These are phyloP conservation scores for Melanotaenia maccullochi DNA, from an alignment of 2,797 vertebrate species.

Conservation along the genomic window DNA sequence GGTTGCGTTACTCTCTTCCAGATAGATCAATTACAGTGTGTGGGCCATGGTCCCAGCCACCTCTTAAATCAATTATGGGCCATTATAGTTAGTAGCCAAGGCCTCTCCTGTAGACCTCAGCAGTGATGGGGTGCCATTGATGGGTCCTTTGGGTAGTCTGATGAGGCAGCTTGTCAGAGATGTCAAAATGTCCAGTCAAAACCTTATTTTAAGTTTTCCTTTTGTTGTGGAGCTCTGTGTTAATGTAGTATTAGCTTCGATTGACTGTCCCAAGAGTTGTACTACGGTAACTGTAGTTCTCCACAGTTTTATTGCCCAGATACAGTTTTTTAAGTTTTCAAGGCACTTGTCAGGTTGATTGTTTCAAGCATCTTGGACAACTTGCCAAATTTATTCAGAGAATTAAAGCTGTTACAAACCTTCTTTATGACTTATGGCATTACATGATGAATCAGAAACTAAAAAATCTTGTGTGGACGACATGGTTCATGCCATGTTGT, in stretches of 20 bases:
- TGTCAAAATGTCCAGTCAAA: slow-evolving; percentile 23
- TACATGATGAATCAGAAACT: background rate
- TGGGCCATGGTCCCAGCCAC: slow-evolving; percentile 60
- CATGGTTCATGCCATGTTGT: background rate
- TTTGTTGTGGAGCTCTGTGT: background rate
- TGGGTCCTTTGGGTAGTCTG: slow-evolving; percentile 27
- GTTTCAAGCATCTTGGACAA: background rate
- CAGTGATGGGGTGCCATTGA: slow-evolving; percentile 41
- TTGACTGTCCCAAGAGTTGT: background rate
- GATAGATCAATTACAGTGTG: slow-evolving; percentile 77
- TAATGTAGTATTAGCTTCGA: background rate
- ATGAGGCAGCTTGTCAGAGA: slow-evolving; percentile 18
- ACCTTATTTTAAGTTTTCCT: slow-evolving; percentile 12
- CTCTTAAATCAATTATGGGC: slow-evolving; percentile 78
- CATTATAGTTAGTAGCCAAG: slow-evolving; percentile 58
- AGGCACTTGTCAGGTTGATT: background rate
- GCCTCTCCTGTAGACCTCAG: slow-evolving; percentile 56
- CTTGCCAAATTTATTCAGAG: background rate
- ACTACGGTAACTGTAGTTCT: background rate
- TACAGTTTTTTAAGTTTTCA: background rate
- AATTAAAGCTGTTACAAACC: background rate
- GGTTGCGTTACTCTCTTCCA: slow-evolving; percentile 73
- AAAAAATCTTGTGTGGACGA: background rate
- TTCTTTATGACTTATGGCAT: background rate
- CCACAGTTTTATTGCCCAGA: background rate